Conservation (phyloP, 2,888 invertebrate genomes). For the Meiosimyza platycephala region DNA sequence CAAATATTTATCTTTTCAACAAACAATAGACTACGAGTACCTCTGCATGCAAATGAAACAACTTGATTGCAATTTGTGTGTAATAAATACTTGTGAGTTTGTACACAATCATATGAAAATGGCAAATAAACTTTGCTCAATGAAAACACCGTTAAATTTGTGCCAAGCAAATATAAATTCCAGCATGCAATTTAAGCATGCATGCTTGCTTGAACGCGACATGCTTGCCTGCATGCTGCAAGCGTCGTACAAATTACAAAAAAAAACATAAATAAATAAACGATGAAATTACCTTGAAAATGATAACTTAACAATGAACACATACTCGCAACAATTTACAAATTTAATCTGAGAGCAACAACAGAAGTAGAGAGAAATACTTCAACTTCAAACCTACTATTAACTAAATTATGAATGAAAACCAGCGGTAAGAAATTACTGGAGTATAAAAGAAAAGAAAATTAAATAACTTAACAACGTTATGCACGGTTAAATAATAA, state of each 20-base stretch:
- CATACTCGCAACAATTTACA: not conserved
- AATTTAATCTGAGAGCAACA: not conserved
- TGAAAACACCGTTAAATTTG: too few relatives aligned
- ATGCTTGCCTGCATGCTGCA: not conserved
- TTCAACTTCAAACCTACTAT: not conserved
- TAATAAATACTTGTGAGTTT: too few relatives aligned
- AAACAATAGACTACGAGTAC: not conserved
- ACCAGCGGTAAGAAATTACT: not conserved
- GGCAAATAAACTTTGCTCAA: not conserved
- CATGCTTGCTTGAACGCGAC: constrained; percentile 9
- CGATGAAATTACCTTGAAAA: constrained; percentile 6
- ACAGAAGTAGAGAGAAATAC: not conserved
- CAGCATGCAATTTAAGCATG: constrained; percentile 12
- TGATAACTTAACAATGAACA: not conserved
- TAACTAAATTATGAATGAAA: constrained; percentile 14
- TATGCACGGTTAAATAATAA: not conserved
- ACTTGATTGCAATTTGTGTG: too few relatives aligned
- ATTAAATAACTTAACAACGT: not conserved
- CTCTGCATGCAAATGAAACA: too few relatives aligned
- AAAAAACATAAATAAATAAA: not conserved
- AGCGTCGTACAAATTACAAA: not conserved
- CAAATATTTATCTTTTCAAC: not conserved
- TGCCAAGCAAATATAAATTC: constrained; percentile 3
- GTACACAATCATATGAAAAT: too few relatives aligned
- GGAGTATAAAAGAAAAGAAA: not conserved